Evolutionary conservation across 2,113 vertebrate genomes (phyloP).

Genomic region (Heloderma charlesbogerti): DNA sequence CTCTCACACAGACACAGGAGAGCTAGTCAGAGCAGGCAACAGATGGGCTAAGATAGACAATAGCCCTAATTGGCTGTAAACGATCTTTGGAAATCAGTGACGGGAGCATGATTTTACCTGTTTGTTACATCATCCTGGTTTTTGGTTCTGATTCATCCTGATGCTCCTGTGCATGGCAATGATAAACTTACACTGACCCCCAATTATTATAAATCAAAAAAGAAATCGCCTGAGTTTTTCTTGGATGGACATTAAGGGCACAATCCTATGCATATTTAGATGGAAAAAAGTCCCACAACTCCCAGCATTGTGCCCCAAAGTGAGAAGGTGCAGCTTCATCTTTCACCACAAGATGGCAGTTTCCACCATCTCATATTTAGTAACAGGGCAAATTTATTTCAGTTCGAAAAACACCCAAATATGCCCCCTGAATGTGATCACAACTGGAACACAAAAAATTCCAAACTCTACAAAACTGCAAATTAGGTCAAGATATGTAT

Average conservation of each 20-base stretch:
- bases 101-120: background rate
- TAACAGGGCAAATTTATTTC: background rate
- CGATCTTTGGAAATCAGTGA: too few relatives aligned
- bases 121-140: background rate
- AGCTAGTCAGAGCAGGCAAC: too few relatives aligned
- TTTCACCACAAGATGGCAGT: background rate
- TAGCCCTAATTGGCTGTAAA: too few relatives aligned
- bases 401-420: too few relatives aligned
- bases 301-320: too few relatives aligned
- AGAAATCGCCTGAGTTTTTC: background rate
- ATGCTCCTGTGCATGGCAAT: background rate
- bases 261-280: too few relatives aligned
- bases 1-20: too few relatives aligned
- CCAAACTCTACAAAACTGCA: background rate
- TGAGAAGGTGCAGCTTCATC: background rate
- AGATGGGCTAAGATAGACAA: too few relatives aligned
- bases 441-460: too few relatives aligned
- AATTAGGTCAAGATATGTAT: background rate
- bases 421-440: too few relatives aligned
- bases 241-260: background rate
- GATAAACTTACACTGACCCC: background rate
- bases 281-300: too few relatives aligned
- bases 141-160: background rate
- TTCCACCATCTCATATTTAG: too few relatives aligned
- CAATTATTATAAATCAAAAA: background rate